Evolutionary conservation across 2,888 invertebrate genomes (phyloP), one percentile per base, ranked within the genome.

Genomic region (Meloe dianella): DNA sequence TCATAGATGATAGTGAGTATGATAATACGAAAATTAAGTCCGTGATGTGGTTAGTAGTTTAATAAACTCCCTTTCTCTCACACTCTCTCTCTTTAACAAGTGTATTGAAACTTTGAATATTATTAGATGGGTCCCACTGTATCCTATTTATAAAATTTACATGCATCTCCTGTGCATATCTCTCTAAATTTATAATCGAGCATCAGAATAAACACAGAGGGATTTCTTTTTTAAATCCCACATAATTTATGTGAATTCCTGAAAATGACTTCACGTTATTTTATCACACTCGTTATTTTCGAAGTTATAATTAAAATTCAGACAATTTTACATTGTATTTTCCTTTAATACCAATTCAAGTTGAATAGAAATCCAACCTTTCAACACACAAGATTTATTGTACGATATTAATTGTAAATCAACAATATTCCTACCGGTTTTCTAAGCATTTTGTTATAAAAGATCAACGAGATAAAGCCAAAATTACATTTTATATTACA

Each of bases 81-180:
- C 32, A 14, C 57, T 57, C 41, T 65, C 57, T 32, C 65, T 30
- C 65, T 57, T 57, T 61, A 57, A 65, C 57, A 61, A 60, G n/a
- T 47, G 47, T 10, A 9, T 17, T 20, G 47, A 10, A 20, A 20
- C 14, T 57, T 32, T 61, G 65, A 61, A 65, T 62, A 61, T 61
- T 41, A 57, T 57, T 41, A 57, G 57, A 62, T 54, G 65, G 58
- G 30, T 64, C 29, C 60, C 41, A 47, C 9, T 17, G 41, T 22
- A 64, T 27, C 38, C 65, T 65, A 65, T 65, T 65, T 65, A 65
- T 65, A 65, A 65, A 41, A 57, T 64, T 60, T 41, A 64, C 60
- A 41, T 57, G 30, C 38, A 57, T 41, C 41, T 35, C 51, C 63
- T 54, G 56, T 35, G 64, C 9, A 41, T 8, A 17, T 41, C 60